phyloP scores from a whole-genome alignment of 1,140 invertebrate species.

The Nephila pilipes region DNA sequence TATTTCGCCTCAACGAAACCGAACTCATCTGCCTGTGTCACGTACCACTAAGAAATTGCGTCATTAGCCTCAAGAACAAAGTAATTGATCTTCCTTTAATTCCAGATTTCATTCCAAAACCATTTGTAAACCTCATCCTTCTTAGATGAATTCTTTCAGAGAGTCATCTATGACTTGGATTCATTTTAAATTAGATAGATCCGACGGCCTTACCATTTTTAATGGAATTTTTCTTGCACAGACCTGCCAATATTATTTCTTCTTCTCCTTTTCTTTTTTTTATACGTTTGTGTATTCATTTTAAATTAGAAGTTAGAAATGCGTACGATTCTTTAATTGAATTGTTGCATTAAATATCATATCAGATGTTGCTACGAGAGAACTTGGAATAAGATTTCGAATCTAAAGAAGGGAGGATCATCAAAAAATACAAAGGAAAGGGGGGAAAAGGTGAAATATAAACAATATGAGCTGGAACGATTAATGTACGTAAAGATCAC shows the following conservation, averaged over 20 bases:
- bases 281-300: slow-evolving; percentile 24
- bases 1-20: slow-evolving; percentile 18
- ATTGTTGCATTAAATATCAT: slow-evolving; percentile 69
- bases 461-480: slow-evolving; percentile 24
- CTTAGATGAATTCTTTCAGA: slow-evolving; percentile 60
- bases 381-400: background rate
- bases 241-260: slow-evolving; percentile 7
- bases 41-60: slow-evolving; percentile 48
- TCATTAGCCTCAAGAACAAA: slow-evolving; percentile 60
- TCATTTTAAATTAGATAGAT: slow-evolving; percentile 73
- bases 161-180: slow-evolving; percentile 49
- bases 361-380: background rate
- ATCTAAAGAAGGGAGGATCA: background rate
- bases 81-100: slow-evolving; percentile 75
- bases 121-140: slow-evolving; percentile 71
- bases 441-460: background rate
- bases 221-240: slow-evolving; percentile 65
- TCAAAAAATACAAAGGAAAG: background rate
- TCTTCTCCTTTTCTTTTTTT: background rate
- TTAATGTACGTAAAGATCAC: background rate
- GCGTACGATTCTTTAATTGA: slow-evolving; percentile 66
- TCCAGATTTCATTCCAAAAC: slow-evolving; percentile 68
- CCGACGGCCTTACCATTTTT: slow-evolving; percentile 49
- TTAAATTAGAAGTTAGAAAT: slow-evolving; percentile 69
- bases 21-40: slow-evolving; percentile 53